These are phyloP conservation scores for Callimorpha dominula DNA, from an alignment of 2,888 invertebrate species.

Conservation along the genomic window DNA sequence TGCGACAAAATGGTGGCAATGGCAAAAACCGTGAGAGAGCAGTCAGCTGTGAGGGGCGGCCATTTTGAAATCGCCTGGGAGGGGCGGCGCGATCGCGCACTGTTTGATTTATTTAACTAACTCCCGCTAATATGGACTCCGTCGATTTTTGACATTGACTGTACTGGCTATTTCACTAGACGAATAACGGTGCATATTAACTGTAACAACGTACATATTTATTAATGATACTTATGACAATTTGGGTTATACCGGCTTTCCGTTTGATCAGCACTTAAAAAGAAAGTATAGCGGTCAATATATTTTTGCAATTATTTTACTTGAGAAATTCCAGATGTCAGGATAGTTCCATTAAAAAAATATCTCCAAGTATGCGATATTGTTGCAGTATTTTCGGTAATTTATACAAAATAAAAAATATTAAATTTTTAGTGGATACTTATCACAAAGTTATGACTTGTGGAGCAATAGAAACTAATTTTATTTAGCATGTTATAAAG, in stretches of 20 bases:
- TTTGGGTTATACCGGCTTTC: not conserved
- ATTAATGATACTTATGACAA: not conserved
- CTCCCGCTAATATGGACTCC: constrained; percentile 60
- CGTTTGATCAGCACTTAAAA: too few relatives aligned
- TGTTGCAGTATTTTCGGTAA: not conserved
- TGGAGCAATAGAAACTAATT: not conserved
- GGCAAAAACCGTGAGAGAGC: constrained; percentile 68
- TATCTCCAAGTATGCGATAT: too few relatives aligned
- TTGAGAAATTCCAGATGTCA: too few relatives aligned
- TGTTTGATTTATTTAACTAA: constrained; percentile 75
- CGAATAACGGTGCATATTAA: not conserved
- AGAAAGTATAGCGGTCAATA: too few relatives aligned
- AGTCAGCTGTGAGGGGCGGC: constrained; percentile 79
- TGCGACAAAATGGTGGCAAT: constrained; percentile 69
- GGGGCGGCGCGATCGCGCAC: constrained; percentile 64
- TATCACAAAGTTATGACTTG: not conserved
- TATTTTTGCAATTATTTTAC: too few relatives aligned
- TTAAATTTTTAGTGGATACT: too few relatives aligned
- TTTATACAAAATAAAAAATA: not conserved
- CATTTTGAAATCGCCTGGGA: constrained; percentile 75
- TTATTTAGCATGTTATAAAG: not conserved
- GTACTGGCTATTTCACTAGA: constrained; percentile 45
- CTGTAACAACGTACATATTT: not conserved
- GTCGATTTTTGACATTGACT: constrained; percentile 64
- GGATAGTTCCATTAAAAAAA: not conserved